Conservation (phyloP, 1,140 invertebrate species). For the Grapholita molesta region DNA sequence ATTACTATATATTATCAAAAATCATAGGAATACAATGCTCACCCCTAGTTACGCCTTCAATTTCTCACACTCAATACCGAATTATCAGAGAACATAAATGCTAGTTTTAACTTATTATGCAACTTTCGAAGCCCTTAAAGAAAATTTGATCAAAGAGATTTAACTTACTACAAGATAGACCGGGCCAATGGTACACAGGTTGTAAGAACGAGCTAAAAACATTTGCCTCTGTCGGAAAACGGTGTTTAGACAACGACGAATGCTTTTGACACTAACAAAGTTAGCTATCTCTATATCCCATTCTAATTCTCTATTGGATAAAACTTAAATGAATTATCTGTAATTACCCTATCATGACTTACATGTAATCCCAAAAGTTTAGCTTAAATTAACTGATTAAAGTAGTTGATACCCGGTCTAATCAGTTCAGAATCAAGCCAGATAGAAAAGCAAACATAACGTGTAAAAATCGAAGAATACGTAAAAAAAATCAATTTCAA, state of each 20-base stretch:
- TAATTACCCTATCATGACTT: conserved; percentile 1
- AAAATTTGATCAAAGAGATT: conserved; percentile 29
- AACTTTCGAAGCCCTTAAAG: conserved; percentile 30
- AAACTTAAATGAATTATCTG: conserved; percentile 3
- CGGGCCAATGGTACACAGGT: conserved; percentile 21
- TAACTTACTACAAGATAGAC: conserved; percentile 37
- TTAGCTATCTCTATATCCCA: neutral
- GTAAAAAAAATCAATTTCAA: neutral
- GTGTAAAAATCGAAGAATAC: neutral
- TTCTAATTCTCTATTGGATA: neutral
- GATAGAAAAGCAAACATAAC: neutral
- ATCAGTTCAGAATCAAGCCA: conserved; percentile 16
- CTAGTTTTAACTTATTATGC: conserved; percentile 35
- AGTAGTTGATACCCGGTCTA: neutral
- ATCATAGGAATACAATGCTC: too few species aligned
- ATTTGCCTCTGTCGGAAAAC: neutral
- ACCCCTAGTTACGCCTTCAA: neutral
- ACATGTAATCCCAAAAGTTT: neutral
- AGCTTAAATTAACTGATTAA: conserved; percentile 15
- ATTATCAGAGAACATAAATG: conserved; percentile 17
- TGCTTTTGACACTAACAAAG: neutral
- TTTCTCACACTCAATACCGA: neutral
- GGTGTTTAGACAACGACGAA: neutral
- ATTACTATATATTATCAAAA: neutral
- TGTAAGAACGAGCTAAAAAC: neutral